Percentiles rank a stretch among this genome's conserved stretches.
Conservation (phyloP, 2,797 vertebrate genomes). For the Eulemur mongoz region DNA sequence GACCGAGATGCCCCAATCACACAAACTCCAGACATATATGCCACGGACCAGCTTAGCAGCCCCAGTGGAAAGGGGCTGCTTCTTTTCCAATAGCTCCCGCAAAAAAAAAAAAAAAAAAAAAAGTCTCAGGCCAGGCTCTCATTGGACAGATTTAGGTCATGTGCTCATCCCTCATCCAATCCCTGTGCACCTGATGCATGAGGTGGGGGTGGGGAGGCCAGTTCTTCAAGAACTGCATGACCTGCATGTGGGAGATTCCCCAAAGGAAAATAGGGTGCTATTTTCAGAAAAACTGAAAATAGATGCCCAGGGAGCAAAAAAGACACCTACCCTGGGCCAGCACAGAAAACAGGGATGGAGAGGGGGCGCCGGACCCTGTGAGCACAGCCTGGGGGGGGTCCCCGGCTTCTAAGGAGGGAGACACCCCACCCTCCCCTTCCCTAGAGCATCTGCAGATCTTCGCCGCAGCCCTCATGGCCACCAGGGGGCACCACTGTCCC, state of each 20-base stretch:
- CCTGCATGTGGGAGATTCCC: background rate
- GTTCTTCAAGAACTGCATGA: background rate
- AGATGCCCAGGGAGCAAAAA: background rate
- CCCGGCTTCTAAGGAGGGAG: background rate
- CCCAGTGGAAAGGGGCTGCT: background rate
- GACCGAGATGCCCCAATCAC: background rate
- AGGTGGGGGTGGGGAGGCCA: no score
- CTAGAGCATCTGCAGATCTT: constrained; percentile 84
- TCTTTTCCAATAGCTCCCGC: background rate
- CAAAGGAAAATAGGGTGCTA: background rate
- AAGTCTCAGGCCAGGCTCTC: background rate
- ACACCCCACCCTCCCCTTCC: no score
- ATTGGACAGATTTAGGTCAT: background rate
- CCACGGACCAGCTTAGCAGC: background rate
- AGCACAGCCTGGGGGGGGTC: background rate
- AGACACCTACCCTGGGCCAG: background rate
- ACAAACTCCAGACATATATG: background rate
- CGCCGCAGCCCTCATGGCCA: constrained; percentile 78
- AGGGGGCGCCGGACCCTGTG: no score
- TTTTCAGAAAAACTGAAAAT: background rate
- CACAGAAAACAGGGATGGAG: background rate
- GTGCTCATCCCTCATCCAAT: background rate
- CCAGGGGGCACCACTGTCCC: constrained; percentile 44
- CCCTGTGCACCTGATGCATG: background rate
- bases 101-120: background rate